Base-by-base conservation (phyloP, 2,888 invertebrate genomes). In the Tromatobia lineatoria region DNA sequence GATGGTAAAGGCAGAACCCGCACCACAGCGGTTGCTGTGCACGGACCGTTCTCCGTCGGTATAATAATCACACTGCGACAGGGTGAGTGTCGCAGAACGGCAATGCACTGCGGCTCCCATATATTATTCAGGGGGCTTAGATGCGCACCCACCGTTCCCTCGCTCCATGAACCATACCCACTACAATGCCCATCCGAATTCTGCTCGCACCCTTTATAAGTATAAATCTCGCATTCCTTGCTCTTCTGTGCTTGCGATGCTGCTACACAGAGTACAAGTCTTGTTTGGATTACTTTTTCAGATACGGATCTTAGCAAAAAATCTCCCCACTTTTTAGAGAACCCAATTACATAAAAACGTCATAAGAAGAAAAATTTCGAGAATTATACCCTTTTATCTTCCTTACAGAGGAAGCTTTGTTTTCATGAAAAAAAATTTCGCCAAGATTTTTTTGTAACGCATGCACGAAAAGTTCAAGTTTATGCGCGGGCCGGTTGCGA, bases 91-190 rank as follows among this genome's bases (percentile, higher is more conserved):
- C 89, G 89, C 88, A 90, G 88, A 87, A 88, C 88, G 88, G 87
- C 87, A 83, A 89, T 89, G 88, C 90, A 89, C 90, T 90, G 90
- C 90, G 89, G 90, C 85, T 87, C 83, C 87, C 83, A 90, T 92
- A 90, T 91, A 90, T 92, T 92, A 92, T 92, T 91, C 92, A 91
- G 87, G 82, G 85, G 84, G 85, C 85, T 82, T 82, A 83, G 84
- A 86, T 76, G 81, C 86, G 83, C 77, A 57, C 66, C 54, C 79
- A 74, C 75, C 77, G 81, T 70, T 81, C 81, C 67, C 81, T 67
- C 77, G 83, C 79, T 82, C 82, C 85, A 82, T 82, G 85, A 85
- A 85, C 76, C 82, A 75, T 64, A 66, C 47, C 71, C 82, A 69
- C 82, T 82, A 83, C 86, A 83, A 82, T 82, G 80, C 80, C 87